Percentiles rank a stretch among this genome's conserved stretches.
Evolutionary conservation across 2,797 vertebrate species (phyloP).

Genomic region (Gallinago nigripennis): DNA sequence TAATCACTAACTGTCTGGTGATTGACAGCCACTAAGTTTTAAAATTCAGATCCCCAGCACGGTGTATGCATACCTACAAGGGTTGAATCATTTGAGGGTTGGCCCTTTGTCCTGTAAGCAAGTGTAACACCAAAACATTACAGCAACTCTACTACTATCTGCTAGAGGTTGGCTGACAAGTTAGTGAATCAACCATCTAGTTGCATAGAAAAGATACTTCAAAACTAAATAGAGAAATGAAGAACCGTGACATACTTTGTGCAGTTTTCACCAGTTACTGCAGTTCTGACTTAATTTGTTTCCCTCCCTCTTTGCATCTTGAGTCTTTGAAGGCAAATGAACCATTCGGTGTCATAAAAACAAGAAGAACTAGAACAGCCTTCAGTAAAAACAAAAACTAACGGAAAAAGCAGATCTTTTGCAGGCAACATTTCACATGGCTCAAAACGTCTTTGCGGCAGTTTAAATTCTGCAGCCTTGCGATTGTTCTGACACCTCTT

Average conservation of each 20-base stretch:
- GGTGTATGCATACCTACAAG: background rate
- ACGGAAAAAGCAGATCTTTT: constrained; percentile 59
- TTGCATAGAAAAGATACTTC: background rate
- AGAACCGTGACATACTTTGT: constrained; percentile 29
- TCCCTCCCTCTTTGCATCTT: constrained; percentile 33
- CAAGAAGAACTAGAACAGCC: constrained; percentile 67
- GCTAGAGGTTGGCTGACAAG: constrained; percentile 24
- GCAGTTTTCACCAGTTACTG: constrained; percentile 57
- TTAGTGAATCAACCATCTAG: background rate
- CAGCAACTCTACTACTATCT: background rate
- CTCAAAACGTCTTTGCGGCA: constrained; percentile 15
- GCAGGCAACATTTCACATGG: constrained; percentile 43
- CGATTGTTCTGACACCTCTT: constrained; percentile 58
- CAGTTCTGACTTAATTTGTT: constrained; percentile 70
- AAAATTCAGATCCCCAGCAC: background rate
- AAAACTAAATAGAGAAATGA: constrained; percentile 37
- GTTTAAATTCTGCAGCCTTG: constrained; percentile 37
- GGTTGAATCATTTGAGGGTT: background rate
- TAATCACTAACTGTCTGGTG: constrained; percentile 53
- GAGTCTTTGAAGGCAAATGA: constrained; percentile 68
- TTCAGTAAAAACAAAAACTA: constrained; percentile 63
- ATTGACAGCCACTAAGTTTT: background rate
- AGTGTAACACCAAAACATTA: background rate
- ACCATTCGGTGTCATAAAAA: constrained; percentile 65
- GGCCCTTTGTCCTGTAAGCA: constrained; percentile 17